Evolutionary conservation across 1,140 invertebrate species (phyloP).

Genomic region (Ctenoplectra terminalis): DNA sequence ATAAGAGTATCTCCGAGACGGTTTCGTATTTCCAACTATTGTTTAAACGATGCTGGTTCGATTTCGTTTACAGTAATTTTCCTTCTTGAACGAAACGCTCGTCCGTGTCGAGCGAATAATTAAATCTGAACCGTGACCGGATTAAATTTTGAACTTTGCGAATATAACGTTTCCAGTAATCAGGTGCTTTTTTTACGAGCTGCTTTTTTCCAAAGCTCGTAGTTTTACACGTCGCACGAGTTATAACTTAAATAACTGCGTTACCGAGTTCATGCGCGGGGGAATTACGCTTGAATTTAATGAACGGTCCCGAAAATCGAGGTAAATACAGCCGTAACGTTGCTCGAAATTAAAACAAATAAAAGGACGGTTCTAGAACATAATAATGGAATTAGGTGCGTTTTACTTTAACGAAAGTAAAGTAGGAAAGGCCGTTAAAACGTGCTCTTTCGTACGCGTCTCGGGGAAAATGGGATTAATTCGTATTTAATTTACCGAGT

Average conservation of each 20-base stretch:
- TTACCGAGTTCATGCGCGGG: neutral
- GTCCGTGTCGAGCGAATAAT: neutral
- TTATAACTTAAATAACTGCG: conserved; percentile 2
- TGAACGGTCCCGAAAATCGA: neutral
- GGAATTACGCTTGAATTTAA: conserved; percentile 12
- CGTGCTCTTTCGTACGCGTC: neutral
- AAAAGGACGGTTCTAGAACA: neutral
- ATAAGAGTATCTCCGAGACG: neutral
- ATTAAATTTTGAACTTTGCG: conserved; percentile 21
- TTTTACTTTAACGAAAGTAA: conserved; percentile 3
- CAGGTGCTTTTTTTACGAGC: neutral
- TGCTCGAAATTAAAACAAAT: conserved; percentile 8
- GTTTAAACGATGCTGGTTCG: neutral
- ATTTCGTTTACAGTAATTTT: neutral
- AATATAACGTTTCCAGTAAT: conserved; percentile 16
- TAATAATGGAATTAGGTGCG: conserved; percentile 16
- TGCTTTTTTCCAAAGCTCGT: neutral
- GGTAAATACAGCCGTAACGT: neutral
- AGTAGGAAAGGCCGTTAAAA: conserved; percentile 22
- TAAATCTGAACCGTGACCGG: neutral
- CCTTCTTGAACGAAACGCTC: neutral
- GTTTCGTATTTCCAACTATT: neutral
- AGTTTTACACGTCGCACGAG: neutral
- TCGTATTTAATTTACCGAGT: conserved; percentile 39
- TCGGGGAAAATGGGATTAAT: conserved; percentile 34